Conservation (phyloP, 1,140 invertebrate genomes). For the Hyles vespertilio region DNA sequence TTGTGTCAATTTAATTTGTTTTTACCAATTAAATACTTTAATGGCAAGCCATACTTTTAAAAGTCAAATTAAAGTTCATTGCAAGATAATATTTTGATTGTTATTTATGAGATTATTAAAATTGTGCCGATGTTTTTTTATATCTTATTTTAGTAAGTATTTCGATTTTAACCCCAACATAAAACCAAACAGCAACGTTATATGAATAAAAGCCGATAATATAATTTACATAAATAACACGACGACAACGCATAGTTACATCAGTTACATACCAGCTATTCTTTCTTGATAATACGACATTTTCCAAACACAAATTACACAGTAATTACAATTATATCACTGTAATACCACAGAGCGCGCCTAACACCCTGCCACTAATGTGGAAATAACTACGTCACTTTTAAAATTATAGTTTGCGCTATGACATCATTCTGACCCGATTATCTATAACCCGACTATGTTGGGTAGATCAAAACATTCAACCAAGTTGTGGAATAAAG, state of each 20-base stretch:
- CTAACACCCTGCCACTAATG: slow-evolving; percentile 23
- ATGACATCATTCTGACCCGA: slow-evolving; percentile 68
- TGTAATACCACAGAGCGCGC: slow-evolving; percentile 8
- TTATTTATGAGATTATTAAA: no score
- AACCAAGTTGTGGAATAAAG: neutral
- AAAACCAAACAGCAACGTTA: no score
- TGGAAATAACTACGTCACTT: slow-evolving; percentile 63
- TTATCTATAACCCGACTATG: slow-evolving; percentile 37
- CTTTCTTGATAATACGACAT: slow-evolving; percentile 54
- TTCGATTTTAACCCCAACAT: no score
- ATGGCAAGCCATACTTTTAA: neutral
- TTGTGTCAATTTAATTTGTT: neutral
- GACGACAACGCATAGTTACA: neutral
- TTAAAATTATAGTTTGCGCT: slow-evolving; percentile 54
- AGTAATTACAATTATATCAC: slow-evolving; percentile 6
- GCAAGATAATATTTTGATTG: no score
- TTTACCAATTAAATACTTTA: neutral
- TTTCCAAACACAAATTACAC: slow-evolving; percentile 9
- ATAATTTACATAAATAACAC: no score
- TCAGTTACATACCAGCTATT: slow-evolving; percentile 41
- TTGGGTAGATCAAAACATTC: slow-evolving; percentile 40
- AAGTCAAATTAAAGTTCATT: no score
- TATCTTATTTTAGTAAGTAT: no score
- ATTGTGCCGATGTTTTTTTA: no score
- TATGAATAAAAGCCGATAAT: no score